Evolutionary conservation across 1,140 invertebrate species (phyloP).

Genomic region (Rhagoletis pomonella): DNA sequence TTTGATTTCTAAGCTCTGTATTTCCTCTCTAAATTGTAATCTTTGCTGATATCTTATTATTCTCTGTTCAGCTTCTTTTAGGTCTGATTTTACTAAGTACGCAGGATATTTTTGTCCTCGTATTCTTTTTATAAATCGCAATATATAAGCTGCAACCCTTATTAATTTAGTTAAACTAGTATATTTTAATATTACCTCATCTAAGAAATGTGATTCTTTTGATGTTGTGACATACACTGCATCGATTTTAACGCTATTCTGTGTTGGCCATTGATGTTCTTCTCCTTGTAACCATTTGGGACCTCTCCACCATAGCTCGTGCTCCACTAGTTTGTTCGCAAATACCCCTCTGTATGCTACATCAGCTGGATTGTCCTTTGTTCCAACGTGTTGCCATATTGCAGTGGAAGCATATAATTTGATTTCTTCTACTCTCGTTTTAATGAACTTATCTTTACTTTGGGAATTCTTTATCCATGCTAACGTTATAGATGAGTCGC

Average conservation of each 20-base stretch:
- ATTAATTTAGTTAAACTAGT: constrained; percentile 51
- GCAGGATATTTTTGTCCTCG: too few species aligned
- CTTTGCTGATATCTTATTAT: constrained; percentile 28
- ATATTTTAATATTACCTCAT: constrained; percentile 53
- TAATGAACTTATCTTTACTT: too few species aligned
- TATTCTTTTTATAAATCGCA: constrained; percentile 44
- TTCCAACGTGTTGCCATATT: constrained; percentile 45
- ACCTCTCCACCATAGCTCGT: constrained; percentile 53
- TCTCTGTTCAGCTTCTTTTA: constrained; percentile 18
- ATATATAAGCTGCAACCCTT: constrained; percentile 28
- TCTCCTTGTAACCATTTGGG: constrained; percentile 44
- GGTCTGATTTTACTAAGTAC: not conserved
- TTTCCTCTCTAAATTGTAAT: constrained; percentile 45
- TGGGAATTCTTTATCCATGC: too few species aligned
- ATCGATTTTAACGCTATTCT: not conserved
- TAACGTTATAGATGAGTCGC: not conserved
- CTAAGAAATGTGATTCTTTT: not conserved
- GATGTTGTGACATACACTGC: constrained; percentile 1
- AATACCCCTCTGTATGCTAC: constrained; percentile 28
- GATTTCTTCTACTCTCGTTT: constrained; percentile 35
- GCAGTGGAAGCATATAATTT: not conserved
- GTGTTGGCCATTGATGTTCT: constrained; percentile 28
- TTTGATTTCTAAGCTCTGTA: constrained; percentile 29
- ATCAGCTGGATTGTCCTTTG: constrained; percentile 50
- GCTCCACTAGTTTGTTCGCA: constrained; percentile 22